Conservation (phyloP, 2,888 invertebrate genomes). For the Meghimatium bilineatum region DNA sequence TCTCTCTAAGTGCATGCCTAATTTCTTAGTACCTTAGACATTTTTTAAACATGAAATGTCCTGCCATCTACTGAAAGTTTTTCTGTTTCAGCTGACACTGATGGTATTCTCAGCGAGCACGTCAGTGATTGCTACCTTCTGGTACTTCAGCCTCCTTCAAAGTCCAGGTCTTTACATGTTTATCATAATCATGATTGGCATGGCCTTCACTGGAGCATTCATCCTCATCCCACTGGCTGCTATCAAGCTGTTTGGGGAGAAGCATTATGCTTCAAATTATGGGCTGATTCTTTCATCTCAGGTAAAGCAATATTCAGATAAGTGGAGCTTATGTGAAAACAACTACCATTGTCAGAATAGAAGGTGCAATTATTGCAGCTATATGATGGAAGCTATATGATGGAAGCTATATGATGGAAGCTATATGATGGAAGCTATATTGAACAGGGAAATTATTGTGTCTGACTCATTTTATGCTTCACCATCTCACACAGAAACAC, state of each 20-base stretch:
- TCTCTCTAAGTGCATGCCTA: too few relatives aligned
- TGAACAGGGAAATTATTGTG: too few relatives aligned
- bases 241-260: conserved; percentile 45
- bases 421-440: too few relatives aligned
- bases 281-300: conserved; percentile 50
- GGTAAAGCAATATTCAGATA: conserved; percentile 17
- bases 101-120: conserved; percentile 42
- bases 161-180: conserved; percentile 49
- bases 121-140: conserved; percentile 36
- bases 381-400: too few relatives aligned
- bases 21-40: too few relatives aligned
- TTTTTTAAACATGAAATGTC: too few relatives aligned
- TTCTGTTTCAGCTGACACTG: conserved; percentile 40
- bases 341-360: too few relatives aligned
- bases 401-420: too few relatives aligned
- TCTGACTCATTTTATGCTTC: too few relatives aligned
- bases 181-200: conserved; percentile 42
- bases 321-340: too few relatives aligned
- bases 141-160: conserved; percentile 39
- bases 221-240: conserved; percentile 51
- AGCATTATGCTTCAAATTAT: conserved; percentile 50
- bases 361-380: too few relatives aligned
- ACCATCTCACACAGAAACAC: background rate
- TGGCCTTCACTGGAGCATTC: conserved; percentile 49
- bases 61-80: background rate